These are phyloP conservation scores for Asobara japonica DNA, from an alignment of 1,140 invertebrate species.

Conservation along the genomic window DNA sequence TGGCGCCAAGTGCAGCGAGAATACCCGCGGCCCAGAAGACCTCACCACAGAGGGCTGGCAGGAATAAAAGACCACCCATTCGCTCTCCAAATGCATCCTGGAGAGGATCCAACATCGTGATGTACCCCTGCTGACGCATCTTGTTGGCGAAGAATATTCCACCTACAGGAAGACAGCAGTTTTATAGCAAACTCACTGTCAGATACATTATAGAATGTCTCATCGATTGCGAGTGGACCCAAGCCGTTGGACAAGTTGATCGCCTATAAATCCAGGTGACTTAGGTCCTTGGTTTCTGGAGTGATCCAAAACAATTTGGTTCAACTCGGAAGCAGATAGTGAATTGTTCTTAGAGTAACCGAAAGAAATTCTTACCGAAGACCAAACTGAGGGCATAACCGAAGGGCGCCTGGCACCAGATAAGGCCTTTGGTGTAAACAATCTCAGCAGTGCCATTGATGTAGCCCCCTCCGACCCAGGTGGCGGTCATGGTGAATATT, in stretches of 20 bases:
- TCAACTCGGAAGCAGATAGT: not conserved
- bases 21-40: constrained; percentile 98
- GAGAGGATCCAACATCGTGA: constrained; percentile 98
- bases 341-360: not conserved
- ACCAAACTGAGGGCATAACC: constrained; percentile 95
- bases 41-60: constrained; percentile 96
- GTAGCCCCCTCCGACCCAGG: constrained; percentile 98
- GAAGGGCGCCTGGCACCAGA: constrained; percentile 98
- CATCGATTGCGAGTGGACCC: too few relatives aligned
- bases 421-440: constrained; percentile 89
- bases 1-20: constrained; percentile 94
- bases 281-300: too few relatives aligned
- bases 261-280: too few relatives aligned
- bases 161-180: constrained; percentile 68
- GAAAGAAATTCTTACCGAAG: constrained; percentile 72
- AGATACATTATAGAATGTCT: too few relatives aligned
- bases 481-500: constrained; percentile 99
- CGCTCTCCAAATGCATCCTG: constrained; percentile 95
- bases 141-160: constrained; percentile 98
- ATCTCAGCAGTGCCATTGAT: constrained; percentile 98
- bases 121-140: constrained; percentile 96
- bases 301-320: too few relatives aligned
- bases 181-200: not conserved
- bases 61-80: constrained; percentile 95
- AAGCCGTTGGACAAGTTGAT: not conserved